Percentiles rank a stretch among this genome's conserved stretches.
Evolutionary conservation across 2,113 vertebrate genomes (phyloP).

Genomic region (Balaeniceps rex): DNA sequence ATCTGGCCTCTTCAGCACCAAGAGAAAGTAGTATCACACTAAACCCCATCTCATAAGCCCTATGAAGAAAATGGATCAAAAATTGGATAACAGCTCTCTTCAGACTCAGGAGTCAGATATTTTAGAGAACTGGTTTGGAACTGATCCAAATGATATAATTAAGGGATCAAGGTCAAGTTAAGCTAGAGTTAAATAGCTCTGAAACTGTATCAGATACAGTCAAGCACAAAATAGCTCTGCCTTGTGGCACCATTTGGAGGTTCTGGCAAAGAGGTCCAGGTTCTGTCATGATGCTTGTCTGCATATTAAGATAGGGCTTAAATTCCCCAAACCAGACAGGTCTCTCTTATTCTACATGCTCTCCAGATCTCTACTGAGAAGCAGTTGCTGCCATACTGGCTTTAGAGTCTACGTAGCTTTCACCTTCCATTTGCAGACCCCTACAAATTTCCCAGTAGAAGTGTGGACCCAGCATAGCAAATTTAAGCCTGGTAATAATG

Average conservation of each 20-base stretch:
- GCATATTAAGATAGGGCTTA: not conserved
- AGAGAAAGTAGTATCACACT: not conserved
- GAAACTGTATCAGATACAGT: not conserved
- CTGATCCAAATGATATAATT: not conserved
- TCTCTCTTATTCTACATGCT: not conserved
- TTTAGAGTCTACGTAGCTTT: not conserved
- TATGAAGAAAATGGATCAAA: not conserved
- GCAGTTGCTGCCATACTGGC: not conserved
- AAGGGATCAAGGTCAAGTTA: slow-evolving; percentile 12
- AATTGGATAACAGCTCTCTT: not conserved
- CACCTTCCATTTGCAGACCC: not conserved
- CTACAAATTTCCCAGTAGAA: not conserved
- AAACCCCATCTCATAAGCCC: not conserved
- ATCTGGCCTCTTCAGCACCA: not conserved
- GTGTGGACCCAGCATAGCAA: not conserved
- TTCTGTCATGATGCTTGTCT: not conserved
- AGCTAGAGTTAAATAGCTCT: not conserved
- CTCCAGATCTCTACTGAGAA: not conserved
- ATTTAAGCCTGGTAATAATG: not conserved
- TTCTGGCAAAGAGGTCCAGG: not conserved
- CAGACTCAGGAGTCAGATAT: not conserved
- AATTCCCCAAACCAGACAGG: not conserved
- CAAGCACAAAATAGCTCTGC: not conserved
- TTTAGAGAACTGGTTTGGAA: not conserved
- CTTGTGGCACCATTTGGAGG: not conserved